Conservation (phyloP, 2,797 vertebrate species). For the Mormyrops boulengeri region DNA sequence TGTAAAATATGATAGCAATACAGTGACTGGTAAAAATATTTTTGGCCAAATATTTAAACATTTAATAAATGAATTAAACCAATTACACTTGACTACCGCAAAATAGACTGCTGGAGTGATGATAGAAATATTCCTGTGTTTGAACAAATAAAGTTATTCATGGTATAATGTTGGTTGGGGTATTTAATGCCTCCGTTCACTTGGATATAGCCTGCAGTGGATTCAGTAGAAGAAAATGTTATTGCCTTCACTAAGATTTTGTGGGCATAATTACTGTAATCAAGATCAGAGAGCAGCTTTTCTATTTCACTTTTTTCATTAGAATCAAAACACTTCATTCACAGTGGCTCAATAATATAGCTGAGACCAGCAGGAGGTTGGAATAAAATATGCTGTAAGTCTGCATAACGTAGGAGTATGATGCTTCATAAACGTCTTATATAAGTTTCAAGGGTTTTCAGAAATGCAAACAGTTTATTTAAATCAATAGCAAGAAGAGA, state of each 20-base stretch:
- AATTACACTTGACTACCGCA: not conserved
- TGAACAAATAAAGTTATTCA: not conserved
- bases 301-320: not conserved
- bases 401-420: not conserved
- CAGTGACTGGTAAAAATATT: not conserved
- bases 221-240: not conserved
- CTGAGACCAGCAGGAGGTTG: not conserved
- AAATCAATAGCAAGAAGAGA: not conserved
- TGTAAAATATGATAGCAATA: not conserved
- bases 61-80: not conserved
- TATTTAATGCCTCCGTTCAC: not conserved
- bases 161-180: not conserved
- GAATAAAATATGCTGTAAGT: not conserved
- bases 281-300: conserved; percentile 13
- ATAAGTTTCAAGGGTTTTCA: not conserved
- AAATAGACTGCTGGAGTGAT: not conserved
- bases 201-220: not conserved
- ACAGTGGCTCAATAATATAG: conserved; percentile 9
- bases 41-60: not conserved
- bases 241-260: not conserved
- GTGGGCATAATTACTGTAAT: conserved; percentile 16
- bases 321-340: conserved; percentile 7
- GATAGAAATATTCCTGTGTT: not conserved
- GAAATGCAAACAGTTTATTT: not conserved
- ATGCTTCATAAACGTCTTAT: not conserved